A percentile compares a stretch with the other conserved stretches of the same genome.
Conservation (phyloP, 2,113 vertebrate species). For the Ramphastos sulfuratus region DNA sequence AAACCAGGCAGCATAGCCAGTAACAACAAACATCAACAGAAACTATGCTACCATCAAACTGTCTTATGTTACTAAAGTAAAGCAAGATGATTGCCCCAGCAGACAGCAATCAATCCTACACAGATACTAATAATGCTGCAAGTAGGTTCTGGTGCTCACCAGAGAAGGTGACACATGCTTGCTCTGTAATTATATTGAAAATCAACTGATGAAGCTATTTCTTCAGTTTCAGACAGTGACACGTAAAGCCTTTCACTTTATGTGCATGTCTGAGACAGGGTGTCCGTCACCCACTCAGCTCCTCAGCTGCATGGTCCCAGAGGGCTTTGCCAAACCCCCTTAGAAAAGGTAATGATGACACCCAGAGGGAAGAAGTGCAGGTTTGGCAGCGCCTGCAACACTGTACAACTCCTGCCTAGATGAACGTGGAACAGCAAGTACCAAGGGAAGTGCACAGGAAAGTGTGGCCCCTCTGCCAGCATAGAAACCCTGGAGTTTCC, state of each 20-base stretch:
- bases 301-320: background rate
- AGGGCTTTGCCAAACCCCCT: background rate
- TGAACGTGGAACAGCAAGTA: rapidly evolving
- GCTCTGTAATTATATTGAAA: background rate
- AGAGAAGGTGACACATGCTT: background rate
- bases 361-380: background rate
- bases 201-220: background rate
- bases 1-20: slow-evolving; percentile 61
- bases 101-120: slow-evolving; percentile 45
- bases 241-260: background rate
- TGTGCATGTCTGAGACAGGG: background rate
- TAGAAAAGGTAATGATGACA: background rate
- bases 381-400: background rate
- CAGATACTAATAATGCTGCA: slow-evolving; percentile 24
- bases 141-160: background rate
- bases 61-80: slow-evolving; percentile 73
- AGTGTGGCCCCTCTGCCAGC: background rate
- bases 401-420: background rate
- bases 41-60: slow-evolving; percentile 64
- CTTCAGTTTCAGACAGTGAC: background rate
- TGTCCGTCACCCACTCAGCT: background rate
- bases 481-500: background rate
- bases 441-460: rapidly evolving
- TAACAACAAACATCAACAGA: slow-evolving; percentile 66
- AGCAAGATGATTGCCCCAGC: slow-evolving; percentile 61